Evolutionary conservation across 2,888 invertebrate species (phyloP), one percentile per base, ranked within the genome.

Genomic region (Dynastes tityus): DNA sequence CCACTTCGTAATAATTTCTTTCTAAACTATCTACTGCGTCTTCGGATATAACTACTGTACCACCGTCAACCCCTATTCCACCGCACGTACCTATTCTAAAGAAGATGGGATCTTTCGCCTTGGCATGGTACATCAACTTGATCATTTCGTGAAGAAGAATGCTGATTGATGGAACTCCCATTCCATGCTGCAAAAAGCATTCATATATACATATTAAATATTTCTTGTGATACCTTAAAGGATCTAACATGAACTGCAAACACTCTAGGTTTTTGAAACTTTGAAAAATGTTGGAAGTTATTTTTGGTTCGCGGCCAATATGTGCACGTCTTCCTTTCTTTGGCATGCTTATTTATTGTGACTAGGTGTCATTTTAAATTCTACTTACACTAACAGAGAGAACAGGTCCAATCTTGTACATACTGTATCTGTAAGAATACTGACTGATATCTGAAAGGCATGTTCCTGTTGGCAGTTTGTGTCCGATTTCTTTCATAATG

Each of bases 121-220:
- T 94, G 58, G 99, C 97, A 88, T 97, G 96, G 89, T 96, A 95
- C 95, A 99, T 96, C 84, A 99, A 90, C 90, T 99, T 99, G 87
- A 98, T 97, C 81, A 98, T 91, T 90, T 99, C 99, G 88, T 98
- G 97, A 79, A 99, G 92, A 76, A 99, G 91, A 83, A 99, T 98
- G 74, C 97, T 96, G 77, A 98, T 94, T 0, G 99, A 99, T 4
- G 99, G 98, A 76, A 97, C 95, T 4, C 99, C 99, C 96, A 99
- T 99, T 78, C 99, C 99, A 87, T 99, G 99, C 97, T 97, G 90
- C 1, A 78, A 63, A 61, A 29, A 55, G 8, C 8, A 55, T 1
- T 6, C 22, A 37, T 37, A 37, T 1, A 37, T 32, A 5, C 16
- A 16, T 5, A 37, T 6, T 55, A 16, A 8, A 1, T 0, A 22